phyloP scores from a whole-genome alignment of 2,888 invertebrate genomes.

The Heliconius ismenius region DNA sequence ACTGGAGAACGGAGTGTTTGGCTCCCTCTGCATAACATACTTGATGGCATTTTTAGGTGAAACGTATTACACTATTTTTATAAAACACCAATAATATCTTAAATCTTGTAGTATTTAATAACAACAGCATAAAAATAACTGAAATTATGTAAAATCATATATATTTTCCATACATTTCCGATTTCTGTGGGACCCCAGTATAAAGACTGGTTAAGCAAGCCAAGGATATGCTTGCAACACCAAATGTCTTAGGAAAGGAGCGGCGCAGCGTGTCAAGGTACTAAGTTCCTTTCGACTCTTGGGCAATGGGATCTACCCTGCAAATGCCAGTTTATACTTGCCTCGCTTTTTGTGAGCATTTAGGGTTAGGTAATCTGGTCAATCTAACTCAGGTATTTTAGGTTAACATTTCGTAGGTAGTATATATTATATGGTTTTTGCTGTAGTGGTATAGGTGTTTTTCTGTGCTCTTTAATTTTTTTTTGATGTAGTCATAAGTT shows the following conservation, averaged over 20 bases:
- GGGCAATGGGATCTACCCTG: conserved; percentile 62
- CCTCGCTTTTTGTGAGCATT: conserved; percentile 37
- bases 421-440: neutral
- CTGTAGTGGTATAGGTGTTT: neutral
- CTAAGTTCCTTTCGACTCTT: conserved; percentile 65
- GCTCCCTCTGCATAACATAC: too few species aligned
- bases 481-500: neutral
- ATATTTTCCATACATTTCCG: conserved; percentile 28
- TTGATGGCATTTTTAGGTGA: too few species aligned
- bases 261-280: conserved; percentile 70
- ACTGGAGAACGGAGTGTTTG: too few species aligned
- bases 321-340: conserved; percentile 54
- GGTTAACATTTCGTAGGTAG: conserved; percentile 7
- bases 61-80: too few species aligned
- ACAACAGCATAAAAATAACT: neutral
- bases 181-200: conserved; percentile 39
- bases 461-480: neutral
- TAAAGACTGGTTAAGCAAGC: conserved; percentile 50
- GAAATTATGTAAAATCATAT: neutral
- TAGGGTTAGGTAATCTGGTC: conserved; percentile 27
- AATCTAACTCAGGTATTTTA: conserved; percentile 14
- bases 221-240: conserved; percentile 57
- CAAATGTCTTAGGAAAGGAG: conserved; percentile 76
- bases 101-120: neutral
- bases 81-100: too few species aligned